Evolutionary conservation across 2,797 vertebrate species (phyloP).

Genomic region (Protonibea diacanthus): DNA sequence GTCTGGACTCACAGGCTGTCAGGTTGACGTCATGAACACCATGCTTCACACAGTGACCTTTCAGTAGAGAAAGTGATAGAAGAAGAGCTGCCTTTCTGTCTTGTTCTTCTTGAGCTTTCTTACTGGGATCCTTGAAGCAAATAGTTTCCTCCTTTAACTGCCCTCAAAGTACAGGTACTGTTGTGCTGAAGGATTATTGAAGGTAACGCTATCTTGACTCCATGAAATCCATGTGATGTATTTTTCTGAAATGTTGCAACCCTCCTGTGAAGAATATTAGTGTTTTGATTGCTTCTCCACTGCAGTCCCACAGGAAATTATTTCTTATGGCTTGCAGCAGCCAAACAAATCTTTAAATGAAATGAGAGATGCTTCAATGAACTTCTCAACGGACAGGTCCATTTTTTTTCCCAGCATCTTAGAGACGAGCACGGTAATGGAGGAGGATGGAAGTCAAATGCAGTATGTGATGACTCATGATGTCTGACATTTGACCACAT

Average conservation of each 20-base stretch:
- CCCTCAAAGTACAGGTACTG: constrained; percentile 10
- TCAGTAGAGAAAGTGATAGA: constrained; percentile 5
- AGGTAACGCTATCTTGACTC: constrained; percentile 20
- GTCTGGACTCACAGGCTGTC: constrained; percentile 45
- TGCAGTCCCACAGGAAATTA: constrained; percentile 18
- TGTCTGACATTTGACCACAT: constrained; percentile 19
- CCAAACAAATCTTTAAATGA: constrained; percentile 10
- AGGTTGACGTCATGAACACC: constrained; percentile 24
- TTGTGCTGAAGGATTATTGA: constrained; percentile 1
- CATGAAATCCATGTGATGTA: constrained; percentile 15
- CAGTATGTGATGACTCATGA: constrained; percentile 18
- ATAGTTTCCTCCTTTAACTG: constrained; percentile 23
- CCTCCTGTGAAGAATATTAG: constrained; percentile 11
- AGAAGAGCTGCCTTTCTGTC: constrained; percentile 48
- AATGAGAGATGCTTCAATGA: constrained; percentile 34
- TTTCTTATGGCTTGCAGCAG: constrained; percentile 36
- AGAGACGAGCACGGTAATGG: constrained; percentile 10
- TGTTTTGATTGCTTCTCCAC: constrained; percentile 23
- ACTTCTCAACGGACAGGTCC: constrained; percentile 8
- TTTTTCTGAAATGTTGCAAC: constrained; percentile 29
- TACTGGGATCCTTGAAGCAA: constrained; percentile 34
- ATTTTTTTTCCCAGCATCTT: constrained; percentile 28
- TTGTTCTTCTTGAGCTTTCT: constrained; percentile 17
- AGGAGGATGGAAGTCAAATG: constrained; percentile 4
- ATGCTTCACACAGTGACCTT: constrained; percentile 27